Percentiles rank a stretch among this genome's conserved stretches.
These are phyloP conservation scores for Anolis apletophallus DNA, from an alignment of 2,797 vertebrate genomes.

Conservation along the genomic window DNA sequence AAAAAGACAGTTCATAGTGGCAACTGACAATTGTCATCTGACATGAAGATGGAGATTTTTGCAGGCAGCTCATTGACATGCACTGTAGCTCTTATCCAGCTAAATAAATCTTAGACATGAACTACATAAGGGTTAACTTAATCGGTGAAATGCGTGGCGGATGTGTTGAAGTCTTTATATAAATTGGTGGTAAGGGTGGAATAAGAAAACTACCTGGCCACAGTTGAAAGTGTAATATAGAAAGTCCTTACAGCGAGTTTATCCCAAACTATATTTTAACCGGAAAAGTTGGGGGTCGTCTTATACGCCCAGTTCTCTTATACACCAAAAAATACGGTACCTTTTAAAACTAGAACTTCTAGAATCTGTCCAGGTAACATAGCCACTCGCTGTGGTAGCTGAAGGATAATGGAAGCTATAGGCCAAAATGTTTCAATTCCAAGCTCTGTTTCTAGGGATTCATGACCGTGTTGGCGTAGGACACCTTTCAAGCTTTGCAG, in stretches of 20 bases:
- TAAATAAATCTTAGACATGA: neutral
- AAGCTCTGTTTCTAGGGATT: neutral
- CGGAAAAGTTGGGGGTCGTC: too few relatives aligned
- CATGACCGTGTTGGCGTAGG: neutral
- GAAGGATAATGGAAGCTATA: neutral
- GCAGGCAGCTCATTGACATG: neutral
- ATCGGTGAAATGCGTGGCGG: too few relatives aligned
- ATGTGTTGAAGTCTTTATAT: neutral
- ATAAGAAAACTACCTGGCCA: too few relatives aligned
- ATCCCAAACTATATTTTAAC: too few relatives aligned
- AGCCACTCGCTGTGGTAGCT: neutral
- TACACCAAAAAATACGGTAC: too few relatives aligned
- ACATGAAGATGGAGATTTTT: neutral
- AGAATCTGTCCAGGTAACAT: too few relatives aligned
- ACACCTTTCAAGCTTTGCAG: slow-evolving; percentile 10
- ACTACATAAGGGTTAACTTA: neutral
- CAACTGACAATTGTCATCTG: neutral
- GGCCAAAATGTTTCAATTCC: neutral
- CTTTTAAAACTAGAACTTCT: neutral
- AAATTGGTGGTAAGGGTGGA: too few relatives aligned
- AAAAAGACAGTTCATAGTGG: neutral
- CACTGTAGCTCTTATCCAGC: neutral
- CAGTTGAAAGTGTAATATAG: too few relatives aligned
- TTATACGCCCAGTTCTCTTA: too few relatives aligned
- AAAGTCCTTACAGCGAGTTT: too few relatives aligned